Evolutionary conservation across 2,797 vertebrate genomes (phyloP).

Genomic region (Diglossa cyanea): DNA sequence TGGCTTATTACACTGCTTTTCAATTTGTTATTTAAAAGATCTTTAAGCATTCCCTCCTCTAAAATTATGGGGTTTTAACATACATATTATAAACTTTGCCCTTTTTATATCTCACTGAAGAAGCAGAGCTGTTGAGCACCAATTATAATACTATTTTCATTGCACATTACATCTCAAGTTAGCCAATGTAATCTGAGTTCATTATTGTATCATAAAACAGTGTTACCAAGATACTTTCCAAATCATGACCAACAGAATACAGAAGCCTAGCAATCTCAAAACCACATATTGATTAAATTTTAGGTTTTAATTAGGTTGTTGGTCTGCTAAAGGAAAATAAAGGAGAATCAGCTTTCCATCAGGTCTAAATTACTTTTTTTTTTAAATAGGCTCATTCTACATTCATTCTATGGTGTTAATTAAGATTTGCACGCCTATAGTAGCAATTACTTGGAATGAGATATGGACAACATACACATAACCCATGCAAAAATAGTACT

Average conservation of each 20-base stretch:
- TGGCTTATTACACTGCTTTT: not conserved
- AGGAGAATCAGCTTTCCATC: not conserved
- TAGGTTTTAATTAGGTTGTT: conserved; percentile 23
- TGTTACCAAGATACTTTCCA: not conserved
- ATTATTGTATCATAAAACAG: not conserved
- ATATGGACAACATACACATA: not conserved
- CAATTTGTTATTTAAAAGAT: not conserved
- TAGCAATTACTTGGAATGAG: not conserved
- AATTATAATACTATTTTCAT: not conserved
- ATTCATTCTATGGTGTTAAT: not conserved
- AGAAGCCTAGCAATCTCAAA: not conserved
- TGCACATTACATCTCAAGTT: not conserved
- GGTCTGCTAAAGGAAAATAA: conserved; percentile 3
- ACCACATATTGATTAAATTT: not conserved
- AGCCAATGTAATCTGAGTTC: not conserved
- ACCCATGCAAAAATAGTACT: not conserved
- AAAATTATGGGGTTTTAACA: not conserved
- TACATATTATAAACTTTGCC: not conserved
- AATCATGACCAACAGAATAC: not conserved
- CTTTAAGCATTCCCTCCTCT: not conserved
- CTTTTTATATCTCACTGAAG: not conserved
- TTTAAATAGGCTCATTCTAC: not conserved
- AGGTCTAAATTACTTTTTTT: not conserved
- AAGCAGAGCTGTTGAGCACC: not conserved
- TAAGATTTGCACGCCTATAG: not conserved